Conservation (phyloP, 2,888 invertebrate species). For the Boloria euphrosyne region DNA sequence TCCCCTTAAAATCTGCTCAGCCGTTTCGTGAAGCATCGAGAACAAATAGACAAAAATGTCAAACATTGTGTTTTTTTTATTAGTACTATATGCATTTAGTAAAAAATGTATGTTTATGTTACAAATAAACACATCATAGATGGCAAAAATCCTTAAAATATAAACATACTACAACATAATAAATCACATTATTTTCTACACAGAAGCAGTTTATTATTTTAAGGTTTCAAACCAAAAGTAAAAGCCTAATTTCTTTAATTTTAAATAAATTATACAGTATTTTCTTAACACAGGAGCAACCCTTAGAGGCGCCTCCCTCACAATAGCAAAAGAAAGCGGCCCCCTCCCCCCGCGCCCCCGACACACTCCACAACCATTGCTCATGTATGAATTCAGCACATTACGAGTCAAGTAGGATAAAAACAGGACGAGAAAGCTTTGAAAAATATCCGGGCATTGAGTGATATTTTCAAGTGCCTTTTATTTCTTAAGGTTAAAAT, state of each 20-base stretch:
- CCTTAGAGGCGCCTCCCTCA: constrained; percentile 36
- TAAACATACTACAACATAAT: background rate
- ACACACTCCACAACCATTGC: constrained; percentile 78
- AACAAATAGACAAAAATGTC: too few relatives aligned
- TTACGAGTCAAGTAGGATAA: constrained; percentile 85
- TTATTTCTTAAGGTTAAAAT: constrained; percentile 47
- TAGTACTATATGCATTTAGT: too few relatives aligned
- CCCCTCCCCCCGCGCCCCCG: constrained; percentile 46
- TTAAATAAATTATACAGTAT: background rate
- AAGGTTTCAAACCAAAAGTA: too few relatives aligned
- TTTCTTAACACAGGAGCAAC: constrained; percentile 1
- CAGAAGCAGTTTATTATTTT: too few relatives aligned
- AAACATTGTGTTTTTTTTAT: too few relatives aligned
- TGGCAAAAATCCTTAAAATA: background rate
- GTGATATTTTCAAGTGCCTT: constrained; percentile 65
- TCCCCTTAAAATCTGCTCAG: too few relatives aligned
- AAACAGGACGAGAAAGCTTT: constrained; percentile 77
- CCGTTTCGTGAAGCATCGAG: too few relatives aligned
- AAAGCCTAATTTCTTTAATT: background rate
- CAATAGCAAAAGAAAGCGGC: constrained; percentile 40
- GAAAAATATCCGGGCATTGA: constrained; percentile 73
- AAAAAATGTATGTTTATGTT: too few relatives aligned
- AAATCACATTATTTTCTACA: too few relatives aligned
- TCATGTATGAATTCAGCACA: constrained; percentile 89
- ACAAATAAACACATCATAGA: too few relatives aligned